These are phyloP conservation scores for Epinotia bilunana DNA, from an alignment of 2,888 invertebrate species.

Conservation along the genomic window DNA sequence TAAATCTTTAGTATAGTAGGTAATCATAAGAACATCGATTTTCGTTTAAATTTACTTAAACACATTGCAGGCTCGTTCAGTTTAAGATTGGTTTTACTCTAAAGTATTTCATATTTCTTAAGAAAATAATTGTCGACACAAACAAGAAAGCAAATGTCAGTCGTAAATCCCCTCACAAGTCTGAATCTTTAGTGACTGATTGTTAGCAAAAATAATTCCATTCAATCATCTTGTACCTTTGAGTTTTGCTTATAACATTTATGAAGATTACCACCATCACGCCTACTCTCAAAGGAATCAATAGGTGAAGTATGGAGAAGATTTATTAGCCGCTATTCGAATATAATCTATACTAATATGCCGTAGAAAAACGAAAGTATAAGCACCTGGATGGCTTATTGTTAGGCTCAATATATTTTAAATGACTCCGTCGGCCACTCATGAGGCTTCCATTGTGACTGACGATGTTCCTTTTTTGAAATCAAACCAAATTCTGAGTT, in stretches of 20 bases:
- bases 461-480: slow-evolving; percentile 69
- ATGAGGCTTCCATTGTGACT: slow-evolving; percentile 69
- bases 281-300: slow-evolving; percentile 74
- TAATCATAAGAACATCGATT: no score
- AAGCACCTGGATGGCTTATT: slow-evolving; percentile 75
- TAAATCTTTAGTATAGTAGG: no score
- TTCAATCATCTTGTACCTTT: slow-evolving; percentile 53
- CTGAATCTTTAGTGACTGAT: slow-evolving; percentile 59
- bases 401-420: slow-evolving; percentile 82
- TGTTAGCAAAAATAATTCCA: slow-evolving; percentile 61
- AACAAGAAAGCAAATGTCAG: slow-evolving; percentile 40
- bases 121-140: slow-evolving; percentile 54
- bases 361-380: slow-evolving; percentile 79
- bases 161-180: slow-evolving; percentile 60
- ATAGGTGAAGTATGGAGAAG: slow-evolving; percentile 70
- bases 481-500: slow-evolving; percentile 59
- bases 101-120: not conserved
- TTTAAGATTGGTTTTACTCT: no score
- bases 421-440: slow-evolving; percentile 75
- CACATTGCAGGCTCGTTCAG: no score
- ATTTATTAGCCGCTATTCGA: slow-evolving; percentile 81
- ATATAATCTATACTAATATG: slow-evolving; percentile 81
- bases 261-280: slow-evolving; percentile 79
- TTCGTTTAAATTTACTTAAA: no score
- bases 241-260: slow-evolving; percentile 71